These are phyloP conservation scores for Anhinga rufa DNA, from an alignment of 2,113 vertebrate genomes.

Conservation along the genomic window DNA sequence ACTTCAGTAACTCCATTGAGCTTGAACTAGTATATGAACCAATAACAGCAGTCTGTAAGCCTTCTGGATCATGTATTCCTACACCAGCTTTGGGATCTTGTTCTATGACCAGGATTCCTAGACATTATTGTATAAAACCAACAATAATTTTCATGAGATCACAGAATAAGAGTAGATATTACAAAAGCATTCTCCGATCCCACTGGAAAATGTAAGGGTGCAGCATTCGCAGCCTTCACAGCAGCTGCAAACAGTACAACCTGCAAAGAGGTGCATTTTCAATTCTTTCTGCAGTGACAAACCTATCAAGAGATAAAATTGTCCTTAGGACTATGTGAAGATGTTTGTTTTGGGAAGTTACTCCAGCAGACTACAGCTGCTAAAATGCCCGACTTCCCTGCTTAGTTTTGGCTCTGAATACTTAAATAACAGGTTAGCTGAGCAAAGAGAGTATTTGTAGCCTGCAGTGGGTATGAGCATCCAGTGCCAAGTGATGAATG, in stretches of 20 bases:
- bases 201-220: not conserved
- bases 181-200: not conserved
- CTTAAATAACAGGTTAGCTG: not conserved
- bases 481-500: not conserved
- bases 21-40: not conserved
- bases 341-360: not conserved
- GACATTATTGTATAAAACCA: not conserved
- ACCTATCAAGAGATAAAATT: not conserved
- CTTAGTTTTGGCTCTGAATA: not conserved
- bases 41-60: not conserved
- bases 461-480: not conserved
- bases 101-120: not conserved
- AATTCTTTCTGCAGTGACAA: not conserved
- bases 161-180: not conserved
- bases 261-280: not conserved
- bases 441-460: not conserved
- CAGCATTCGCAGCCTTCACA: not conserved
- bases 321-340: not conserved
- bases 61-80: not conserved
- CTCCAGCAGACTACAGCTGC: not conserved
- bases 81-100: not conserved
- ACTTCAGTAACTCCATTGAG: not conserved
- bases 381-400: not conserved
- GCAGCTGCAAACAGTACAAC: not conserved
- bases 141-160: not conserved